These are phyloP conservation scores for Morone chrysops DNA, from an alignment of 2,113 vertebrate genomes.

Conservation along the genomic window DNA sequence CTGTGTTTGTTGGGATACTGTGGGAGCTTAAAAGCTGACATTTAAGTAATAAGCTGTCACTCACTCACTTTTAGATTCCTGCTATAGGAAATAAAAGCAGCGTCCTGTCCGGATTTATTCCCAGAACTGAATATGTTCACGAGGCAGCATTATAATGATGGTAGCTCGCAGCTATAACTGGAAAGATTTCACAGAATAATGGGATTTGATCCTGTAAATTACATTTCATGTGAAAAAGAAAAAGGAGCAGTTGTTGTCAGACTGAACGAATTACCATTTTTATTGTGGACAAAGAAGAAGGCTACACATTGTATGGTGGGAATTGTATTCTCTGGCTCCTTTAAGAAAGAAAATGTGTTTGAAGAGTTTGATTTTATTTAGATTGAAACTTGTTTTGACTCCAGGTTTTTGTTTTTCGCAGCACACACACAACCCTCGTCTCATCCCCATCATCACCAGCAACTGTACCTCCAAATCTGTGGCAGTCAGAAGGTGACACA, in stretches of 20 bases:
- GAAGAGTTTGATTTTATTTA: too few relatives aligned
- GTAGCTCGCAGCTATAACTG: not conserved
- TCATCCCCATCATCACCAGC: constrained; percentile 96
- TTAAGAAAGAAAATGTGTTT: not conserved
- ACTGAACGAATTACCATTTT: not conserved
- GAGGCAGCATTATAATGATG: not conserved
- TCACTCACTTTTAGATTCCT: not conserved
- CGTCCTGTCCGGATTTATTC: too few relatives aligned
- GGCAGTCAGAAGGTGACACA: constrained; percentile 90
- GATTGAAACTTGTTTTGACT: not conserved
- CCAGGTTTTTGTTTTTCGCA: constrained; percentile 66
- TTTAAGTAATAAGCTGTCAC: too few relatives aligned
- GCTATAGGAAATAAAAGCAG: not conserved
- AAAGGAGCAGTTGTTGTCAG: not conserved
- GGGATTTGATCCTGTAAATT: not conserved
- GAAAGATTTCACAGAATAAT: not conserved
- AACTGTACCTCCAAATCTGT: constrained; percentile 95
- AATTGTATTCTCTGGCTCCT: too few relatives aligned
- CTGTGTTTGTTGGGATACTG: not conserved
- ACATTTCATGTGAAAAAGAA: constrained; percentile 1
- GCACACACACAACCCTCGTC: constrained; percentile 96
- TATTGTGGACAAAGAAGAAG: not conserved
- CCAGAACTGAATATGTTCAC: not conserved
- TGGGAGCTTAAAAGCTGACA: not conserved
- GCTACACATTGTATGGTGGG: too few relatives aligned